These are phyloP conservation scores for Dromococcyx pavoninus DNA, from an alignment of 2,797 vertebrate genomes.

Conservation along the genomic window DNA sequence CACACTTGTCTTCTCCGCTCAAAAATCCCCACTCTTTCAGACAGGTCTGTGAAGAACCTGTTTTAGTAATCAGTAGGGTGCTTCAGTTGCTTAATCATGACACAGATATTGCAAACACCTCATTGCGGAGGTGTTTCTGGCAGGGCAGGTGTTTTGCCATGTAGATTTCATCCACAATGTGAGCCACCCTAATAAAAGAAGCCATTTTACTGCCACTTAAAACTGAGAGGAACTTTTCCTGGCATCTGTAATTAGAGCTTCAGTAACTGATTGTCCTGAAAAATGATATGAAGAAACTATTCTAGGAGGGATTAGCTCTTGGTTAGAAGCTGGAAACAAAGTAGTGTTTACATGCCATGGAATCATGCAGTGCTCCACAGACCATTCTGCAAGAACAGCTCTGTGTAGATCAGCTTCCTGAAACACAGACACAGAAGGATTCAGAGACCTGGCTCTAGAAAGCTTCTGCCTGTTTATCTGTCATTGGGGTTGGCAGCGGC, in stretches of 20 bases:
- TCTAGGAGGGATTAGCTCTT: neutral
- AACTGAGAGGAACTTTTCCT: neutral
- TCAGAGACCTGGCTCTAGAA: neutral
- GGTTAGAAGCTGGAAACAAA: neutral
- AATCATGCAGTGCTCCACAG: neutral
- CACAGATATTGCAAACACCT: neutral
- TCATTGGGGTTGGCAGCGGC: neutral
- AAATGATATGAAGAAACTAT: neutral
- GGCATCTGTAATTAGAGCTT: neutral
- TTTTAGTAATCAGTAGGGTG: neutral
- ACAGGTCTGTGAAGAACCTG: neutral
- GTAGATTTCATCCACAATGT: neutral
- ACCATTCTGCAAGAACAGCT: neutral
- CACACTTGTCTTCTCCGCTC: neutral
- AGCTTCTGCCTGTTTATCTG: neutral
- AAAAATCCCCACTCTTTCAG: neutral
- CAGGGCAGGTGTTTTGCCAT: neutral
- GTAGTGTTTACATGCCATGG: neutral
- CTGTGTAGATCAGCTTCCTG: neutral
- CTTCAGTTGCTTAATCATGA: neutral
- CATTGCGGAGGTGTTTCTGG: neutral
- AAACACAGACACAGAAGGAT: neutral
- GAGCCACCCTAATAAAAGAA: neutral
- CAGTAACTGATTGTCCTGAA: neutral
- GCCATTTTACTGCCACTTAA: neutral